Evolutionary conservation across 1,140 invertebrate genomes (phyloP).

Genomic region (Caenorhabditis tropicalis): DNA sequence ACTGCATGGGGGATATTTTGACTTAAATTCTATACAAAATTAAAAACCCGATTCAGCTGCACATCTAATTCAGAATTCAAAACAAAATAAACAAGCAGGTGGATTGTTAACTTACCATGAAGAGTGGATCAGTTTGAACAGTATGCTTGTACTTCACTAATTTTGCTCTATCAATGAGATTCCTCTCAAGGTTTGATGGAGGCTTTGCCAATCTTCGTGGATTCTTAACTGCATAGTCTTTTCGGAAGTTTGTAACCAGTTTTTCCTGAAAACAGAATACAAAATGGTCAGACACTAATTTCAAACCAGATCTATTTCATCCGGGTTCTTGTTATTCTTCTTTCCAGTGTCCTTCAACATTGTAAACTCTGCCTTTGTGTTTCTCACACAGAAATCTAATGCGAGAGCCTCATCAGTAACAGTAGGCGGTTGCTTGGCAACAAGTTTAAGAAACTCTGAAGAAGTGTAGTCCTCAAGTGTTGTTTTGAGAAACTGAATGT

Average conservation of each 20-base stretch:
- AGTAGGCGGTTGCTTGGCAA: not conserved
- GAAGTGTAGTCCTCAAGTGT: not conserved
- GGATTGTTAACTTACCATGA: not conserved
- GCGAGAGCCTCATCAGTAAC: not conserved
- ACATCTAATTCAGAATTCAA: too few relatives aligned
- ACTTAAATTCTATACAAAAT: not conserved
- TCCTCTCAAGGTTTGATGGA: not conserved
- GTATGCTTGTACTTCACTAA: not conserved
- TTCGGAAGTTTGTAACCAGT: not conserved
- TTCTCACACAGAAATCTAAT: not conserved
- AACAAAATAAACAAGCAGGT: not conserved
- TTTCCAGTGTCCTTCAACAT: not conserved
- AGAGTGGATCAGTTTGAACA: not conserved
- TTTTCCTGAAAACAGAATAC: not conserved
- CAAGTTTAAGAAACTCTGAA: not conserved
- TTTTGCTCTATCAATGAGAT: not conserved
- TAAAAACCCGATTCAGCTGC: not conserved
- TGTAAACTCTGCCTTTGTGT: not conserved
- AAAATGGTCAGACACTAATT: too few relatives aligned
- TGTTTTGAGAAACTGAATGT: not conserved
- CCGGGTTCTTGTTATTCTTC: not conserved
- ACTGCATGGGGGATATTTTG: too few relatives aligned
- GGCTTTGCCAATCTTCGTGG: not conserved
- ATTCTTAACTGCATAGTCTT: not conserved
- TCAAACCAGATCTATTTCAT: not conserved